Evolutionary conservation across 2,888 invertebrate genomes (phyloP).

Genomic region (Tachina grossa): DNA sequence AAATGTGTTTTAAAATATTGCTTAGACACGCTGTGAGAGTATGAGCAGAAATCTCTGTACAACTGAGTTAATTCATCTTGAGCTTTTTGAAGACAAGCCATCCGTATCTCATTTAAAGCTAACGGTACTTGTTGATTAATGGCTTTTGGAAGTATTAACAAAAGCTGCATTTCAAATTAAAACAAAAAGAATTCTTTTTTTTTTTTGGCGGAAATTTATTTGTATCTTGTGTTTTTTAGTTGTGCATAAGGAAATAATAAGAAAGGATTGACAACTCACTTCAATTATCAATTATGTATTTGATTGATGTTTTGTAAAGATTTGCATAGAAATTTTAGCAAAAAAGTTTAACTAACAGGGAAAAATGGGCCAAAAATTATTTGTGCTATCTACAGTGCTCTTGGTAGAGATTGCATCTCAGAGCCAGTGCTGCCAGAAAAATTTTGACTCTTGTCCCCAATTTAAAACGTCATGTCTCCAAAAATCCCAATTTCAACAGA

Average conservation of each 20-base stretch:
- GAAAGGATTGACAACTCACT: slow-evolving; percentile 57
- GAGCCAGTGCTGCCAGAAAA: too few species aligned
- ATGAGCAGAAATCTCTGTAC: neutral
- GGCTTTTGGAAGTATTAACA: neutral
- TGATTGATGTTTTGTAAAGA: slow-evolving; percentile 6
- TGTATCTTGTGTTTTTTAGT: neutral
- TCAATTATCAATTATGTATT: slow-evolving; percentile 53
- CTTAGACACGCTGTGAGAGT: neutral
- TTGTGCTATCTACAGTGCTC: too few species aligned
- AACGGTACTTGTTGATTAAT: slow-evolving; percentile 67
- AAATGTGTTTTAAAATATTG: slow-evolving; percentile 31
- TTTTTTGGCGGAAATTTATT: neutral
- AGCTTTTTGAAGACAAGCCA: neutral
- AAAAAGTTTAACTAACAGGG: too few species aligned
- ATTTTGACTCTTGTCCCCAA: too few species aligned
- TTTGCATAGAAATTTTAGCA: too few species aligned
- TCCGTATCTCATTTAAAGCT: slow-evolving; percentile 31
- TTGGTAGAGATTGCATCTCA: too few species aligned
- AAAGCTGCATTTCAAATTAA: slow-evolving; percentile 9
- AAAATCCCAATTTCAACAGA: too few species aligned
- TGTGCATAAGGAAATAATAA: neutral
- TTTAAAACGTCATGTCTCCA: too few species aligned
- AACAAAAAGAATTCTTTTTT: neutral
- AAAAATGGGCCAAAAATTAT: too few species aligned
- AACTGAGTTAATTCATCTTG: slow-evolving; percentile 11